Conservation (phyloP, 2,797 vertebrate species). For the Bufotes viridis region DNA sequence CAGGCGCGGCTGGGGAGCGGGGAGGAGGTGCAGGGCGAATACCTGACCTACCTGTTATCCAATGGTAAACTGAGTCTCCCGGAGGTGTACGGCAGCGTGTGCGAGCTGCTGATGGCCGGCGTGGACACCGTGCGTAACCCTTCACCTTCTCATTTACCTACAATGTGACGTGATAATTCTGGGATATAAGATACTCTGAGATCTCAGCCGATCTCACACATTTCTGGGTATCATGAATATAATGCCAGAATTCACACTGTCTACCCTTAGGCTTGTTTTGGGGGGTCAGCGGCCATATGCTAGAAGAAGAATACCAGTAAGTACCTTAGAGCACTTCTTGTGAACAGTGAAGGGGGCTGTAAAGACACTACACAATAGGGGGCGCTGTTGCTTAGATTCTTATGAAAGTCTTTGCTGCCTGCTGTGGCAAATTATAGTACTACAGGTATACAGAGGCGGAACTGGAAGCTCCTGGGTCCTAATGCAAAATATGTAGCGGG, state of each 20-base stretch:
- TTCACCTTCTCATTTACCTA: neutral
- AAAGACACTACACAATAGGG: neutral
- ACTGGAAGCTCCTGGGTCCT: neutral
- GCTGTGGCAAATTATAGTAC: neutral
- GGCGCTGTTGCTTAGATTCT: neutral
- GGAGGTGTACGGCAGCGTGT: conserved; percentile 85
- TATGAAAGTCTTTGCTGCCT: neutral
- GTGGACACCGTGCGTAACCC: conserved; percentile 86
- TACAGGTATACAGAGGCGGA: neutral
- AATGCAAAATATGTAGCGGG: no score
- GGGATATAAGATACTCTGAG: neutral
- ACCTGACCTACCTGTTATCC: conserved; percentile 61
- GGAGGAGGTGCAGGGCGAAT: conserved; percentile 83
- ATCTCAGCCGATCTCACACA: neutral
- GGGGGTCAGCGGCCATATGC: neutral
- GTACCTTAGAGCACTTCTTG: neutral
- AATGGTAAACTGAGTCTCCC: conserved; percentile 79
- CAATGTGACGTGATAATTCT: neutral
- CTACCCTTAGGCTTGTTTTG: neutral
- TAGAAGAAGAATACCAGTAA: no score
- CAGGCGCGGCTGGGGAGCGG: conserved; percentile 74
- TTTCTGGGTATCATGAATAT: no score
- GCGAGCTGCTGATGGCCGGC: conserved; percentile 89
- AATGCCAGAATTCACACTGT: no score
- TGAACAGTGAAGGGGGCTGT: neutral